Conservation (phyloP, 1,140 invertebrate genomes). For the Cotesia glomerata region DNA sequence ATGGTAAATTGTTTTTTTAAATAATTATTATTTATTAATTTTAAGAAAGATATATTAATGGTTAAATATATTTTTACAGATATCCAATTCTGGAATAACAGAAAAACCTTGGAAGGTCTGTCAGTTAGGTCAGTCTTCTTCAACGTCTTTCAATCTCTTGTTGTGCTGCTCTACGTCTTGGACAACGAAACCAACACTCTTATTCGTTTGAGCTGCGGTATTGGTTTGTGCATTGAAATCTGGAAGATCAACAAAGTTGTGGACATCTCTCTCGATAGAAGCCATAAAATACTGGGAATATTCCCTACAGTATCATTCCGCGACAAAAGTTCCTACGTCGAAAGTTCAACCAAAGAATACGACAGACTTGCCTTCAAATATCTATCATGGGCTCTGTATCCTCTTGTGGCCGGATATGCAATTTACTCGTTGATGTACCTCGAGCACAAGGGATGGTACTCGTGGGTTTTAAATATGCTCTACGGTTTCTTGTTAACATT, state of each 20-base stretch:
- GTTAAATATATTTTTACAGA: constrained; percentile 66
- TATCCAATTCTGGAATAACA: constrained; percentile 99
- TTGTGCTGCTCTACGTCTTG: constrained; percentile 94
- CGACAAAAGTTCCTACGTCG: constrained; percentile 96
- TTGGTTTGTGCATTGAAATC: constrained; percentile 96
- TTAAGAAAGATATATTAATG: neutral
- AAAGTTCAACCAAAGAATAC: constrained; percentile 94
- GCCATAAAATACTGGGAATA: constrained; percentile 76
- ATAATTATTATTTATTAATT: neutral
- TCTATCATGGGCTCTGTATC: constrained; percentile 94
- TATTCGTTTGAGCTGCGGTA: constrained; percentile 88
- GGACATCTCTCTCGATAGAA: constrained; percentile 81
- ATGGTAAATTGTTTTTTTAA: constrained; percentile 71
- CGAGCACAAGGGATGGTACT: constrained; percentile 99
- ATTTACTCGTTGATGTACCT: constrained; percentile 96
- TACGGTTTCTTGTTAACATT: constrained; percentile 99
- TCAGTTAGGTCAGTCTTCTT: constrained; percentile 99
- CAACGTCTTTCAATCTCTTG: constrained; percentile 95
- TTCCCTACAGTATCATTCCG: constrained; percentile 82
- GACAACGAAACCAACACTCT: constrained; percentile 99
- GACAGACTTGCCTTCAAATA: constrained; percentile 97
- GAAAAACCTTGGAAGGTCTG: constrained; percentile 95
- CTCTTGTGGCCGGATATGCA: constrained; percentile 89
- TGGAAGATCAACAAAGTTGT: constrained; percentile 99
- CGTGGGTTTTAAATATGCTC: constrained; percentile 91